Base-by-base conservation (phyloP, 2,797 vertebrate species). In the Syngnathus acus region DNA sequence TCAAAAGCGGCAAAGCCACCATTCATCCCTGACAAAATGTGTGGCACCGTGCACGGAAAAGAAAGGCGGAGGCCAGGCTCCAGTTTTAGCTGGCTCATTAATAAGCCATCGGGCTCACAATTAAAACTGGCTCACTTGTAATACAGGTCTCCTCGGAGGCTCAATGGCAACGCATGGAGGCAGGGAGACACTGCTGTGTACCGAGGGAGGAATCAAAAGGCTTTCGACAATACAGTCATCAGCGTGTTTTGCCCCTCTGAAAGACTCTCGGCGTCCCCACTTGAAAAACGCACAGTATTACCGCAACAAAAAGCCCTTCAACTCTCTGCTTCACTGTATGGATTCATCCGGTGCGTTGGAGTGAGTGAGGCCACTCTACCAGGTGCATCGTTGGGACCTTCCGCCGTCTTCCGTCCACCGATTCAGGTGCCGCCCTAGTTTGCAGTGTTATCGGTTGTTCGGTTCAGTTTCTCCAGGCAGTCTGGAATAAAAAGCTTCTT, bases 171-270 rank as follows among this genome's bases (percentile, higher is more conserved):
- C 11, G 67, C 78, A 85, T 73, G 70, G 79, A 48, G 88, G 86
- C 90, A 93, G 91, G 89, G 92, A 89, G 84, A 83, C 82, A 86
- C 92, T 86, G 89, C 90, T 92, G 92, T 93, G 50, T 77, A 91
- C 88, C 53, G 4, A 13, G n/a, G 21, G 4, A 54, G 53, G 21
- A 54, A 54, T 54, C 53, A 23, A 54, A 94, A 91, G 92, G 86
- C 85, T 84, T 91, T 91, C 89, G n/a, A 94, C 93, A 94, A 94
- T 92, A 93, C 90, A 89, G 92, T 91, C 92, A 93, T 92, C 93
- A 89, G 92, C 90, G 80, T 93, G 92, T 93, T 95, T 94, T 92
- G 53, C 21, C 10, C 89, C 89, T 88, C 67, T 87, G 92, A 92
- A 91, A 89, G 92, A 91, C 82, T 84, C 83, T 88, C 87, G 21